Percentiles rank a stretch among this genome's conserved stretches.
Evolutionary conservation across 2,888 invertebrate species (phyloP).

Genomic region (Alentia gelatinosa): DNA sequence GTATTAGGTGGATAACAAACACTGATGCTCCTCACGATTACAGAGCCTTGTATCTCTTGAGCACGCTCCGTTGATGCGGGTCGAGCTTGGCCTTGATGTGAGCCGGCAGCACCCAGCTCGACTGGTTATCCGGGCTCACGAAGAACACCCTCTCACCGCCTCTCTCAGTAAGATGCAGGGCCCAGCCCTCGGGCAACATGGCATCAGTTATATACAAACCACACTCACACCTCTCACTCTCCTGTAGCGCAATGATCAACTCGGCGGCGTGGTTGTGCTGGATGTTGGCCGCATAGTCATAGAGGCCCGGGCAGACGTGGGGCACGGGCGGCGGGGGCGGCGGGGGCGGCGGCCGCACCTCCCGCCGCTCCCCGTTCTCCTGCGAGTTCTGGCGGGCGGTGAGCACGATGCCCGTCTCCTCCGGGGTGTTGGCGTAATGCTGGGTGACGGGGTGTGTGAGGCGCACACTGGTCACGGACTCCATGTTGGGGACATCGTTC

Average conservation of each 20-base stretch:
- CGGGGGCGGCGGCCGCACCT: not conserved
- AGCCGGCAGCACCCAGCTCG: conserved; percentile 25
- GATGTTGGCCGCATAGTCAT: not conserved
- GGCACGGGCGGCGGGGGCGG: conserved; percentile 3
- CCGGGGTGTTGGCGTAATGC: not conserved
- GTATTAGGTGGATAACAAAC: too few relatives aligned
- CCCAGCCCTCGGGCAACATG: conserved; percentile 20
- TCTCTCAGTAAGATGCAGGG: conserved; percentile 1
- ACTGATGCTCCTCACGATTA: too few relatives aligned
- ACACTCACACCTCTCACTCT: conserved; percentile 46
- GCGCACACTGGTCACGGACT: not conserved
- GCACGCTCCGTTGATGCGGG: not conserved
- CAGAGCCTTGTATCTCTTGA: not conserved
- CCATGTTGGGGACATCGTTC: conserved; percentile 38
- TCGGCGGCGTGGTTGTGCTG: not conserved
- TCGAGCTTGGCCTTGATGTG: not conserved
- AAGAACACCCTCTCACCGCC: not conserved
- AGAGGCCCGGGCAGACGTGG: not conserved
- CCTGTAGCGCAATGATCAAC: not conserved
- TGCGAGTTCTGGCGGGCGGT: not conserved
- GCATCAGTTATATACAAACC: conserved; percentile 36
- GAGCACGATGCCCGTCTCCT: not conserved
- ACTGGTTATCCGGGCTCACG: not conserved
- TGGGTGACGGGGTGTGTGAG: conserved; percentile 2
- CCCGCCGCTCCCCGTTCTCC: not conserved